Base-by-base conservation (phyloP, 92 coral and sea anemone species). In the Parazoanthus darwini region DNA sequence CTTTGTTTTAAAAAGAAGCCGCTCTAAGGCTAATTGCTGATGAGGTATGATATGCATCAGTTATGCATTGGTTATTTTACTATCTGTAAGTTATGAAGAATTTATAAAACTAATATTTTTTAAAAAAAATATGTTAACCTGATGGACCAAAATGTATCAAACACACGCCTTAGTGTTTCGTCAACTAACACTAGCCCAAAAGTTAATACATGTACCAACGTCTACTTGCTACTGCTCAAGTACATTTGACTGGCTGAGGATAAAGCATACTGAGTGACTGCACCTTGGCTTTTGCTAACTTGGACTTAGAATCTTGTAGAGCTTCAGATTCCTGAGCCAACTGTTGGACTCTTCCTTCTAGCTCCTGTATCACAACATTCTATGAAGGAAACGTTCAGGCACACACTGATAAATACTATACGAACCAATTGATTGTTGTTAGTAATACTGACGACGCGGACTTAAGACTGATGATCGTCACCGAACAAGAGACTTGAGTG, bases 211-310 rank as follows among this genome's bases (percentile, higher is more conserved):
- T 29, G 33, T 29, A 29, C 33, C 6, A 36, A 73, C 9, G 43
- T 73, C 33, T 73, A 29, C 6, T 29, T 72, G 43, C 38, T 74
- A 44, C 3, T 39, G 35, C 15, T 76, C 14, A 76, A 76, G 80
- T 76, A 76, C 15, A 76, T 15, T 74, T 58, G 77, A 76, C 29
- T 72, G 3, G 76, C 13, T 36, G 2, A 18, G 63, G 7, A 16
- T 9, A 44, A 8, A 23, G 33, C 23, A 35, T 13, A 5, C 56
- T 22, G 35, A 71, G 38, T 16, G 79, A 44, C 29, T 68, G 20
- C 39, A 97, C 99, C 98, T 95, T 97, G 29, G 93, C 95, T 63
- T 93, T 94, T n/a, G 95, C 99, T 65, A 94, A 92, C 80, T 90
- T 91, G 15, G 94, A 72, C 76, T 95, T 92, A 0, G 96, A 96